phyloP scores from a whole-genome alignment of 2,113 vertebrate species.

The Calidris pygmaea region DNA sequence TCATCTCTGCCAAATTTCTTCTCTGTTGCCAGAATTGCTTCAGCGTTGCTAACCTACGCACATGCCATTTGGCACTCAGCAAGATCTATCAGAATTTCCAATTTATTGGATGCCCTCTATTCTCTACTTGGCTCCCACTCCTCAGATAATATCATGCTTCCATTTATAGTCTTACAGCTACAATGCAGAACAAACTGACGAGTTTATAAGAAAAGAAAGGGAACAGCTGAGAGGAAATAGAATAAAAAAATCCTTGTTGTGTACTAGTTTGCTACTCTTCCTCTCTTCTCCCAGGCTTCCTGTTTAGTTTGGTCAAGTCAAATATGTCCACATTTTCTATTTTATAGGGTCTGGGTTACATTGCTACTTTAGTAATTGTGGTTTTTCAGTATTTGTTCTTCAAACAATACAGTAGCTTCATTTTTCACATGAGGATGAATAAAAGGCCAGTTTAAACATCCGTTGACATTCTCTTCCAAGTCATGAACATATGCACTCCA shows the following conservation, averaged over 20 bases:
- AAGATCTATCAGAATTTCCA: conserved; percentile 7
- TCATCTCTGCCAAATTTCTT: neutral
- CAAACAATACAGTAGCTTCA: neutral
- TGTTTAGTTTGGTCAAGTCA: neutral
- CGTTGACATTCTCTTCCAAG: neutral
- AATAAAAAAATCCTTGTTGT: neutral
- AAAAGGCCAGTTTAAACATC: neutral
- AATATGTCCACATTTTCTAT: neutral
- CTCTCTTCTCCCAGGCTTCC: neutral
- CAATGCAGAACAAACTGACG: neutral
- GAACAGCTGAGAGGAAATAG: neutral
- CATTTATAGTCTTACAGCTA: neutral
- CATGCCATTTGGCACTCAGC: conserved; percentile 21
- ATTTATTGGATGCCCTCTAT: conserved; percentile 23
- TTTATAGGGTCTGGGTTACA: neutral
- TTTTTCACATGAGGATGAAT: neutral
- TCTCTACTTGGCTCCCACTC: neutral
- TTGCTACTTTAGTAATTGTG: neutral
- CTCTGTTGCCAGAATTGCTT: neutral
- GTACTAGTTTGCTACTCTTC: neutral
- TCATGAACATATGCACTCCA: neutral
- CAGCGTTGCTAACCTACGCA: neutral
- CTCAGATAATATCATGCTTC: neutral
- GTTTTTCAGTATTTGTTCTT: neutral
- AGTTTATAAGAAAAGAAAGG: neutral